Conservation (phyloP, 2,113 vertebrate species). For the Periophthalmodon schlosseri region DNA sequence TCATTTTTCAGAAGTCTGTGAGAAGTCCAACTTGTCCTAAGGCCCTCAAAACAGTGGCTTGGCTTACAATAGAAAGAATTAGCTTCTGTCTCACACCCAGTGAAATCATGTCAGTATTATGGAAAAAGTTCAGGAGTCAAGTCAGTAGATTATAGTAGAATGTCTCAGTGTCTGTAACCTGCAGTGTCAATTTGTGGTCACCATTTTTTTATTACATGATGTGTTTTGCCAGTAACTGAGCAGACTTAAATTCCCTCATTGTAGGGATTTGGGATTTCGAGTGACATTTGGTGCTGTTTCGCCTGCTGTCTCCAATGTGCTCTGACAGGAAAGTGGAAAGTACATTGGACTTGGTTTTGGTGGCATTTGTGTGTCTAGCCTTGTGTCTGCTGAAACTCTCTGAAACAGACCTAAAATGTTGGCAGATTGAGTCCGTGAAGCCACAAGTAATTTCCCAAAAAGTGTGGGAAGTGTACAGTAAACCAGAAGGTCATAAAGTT, state of each 20-base stretch:
- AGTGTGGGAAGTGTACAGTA: neutral
- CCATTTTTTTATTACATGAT: conserved; percentile 33
- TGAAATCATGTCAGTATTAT: conserved; percentile 33
- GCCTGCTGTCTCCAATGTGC: conserved; percentile 30
- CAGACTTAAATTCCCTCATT: conserved; percentile 55
- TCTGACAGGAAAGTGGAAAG: conserved; percentile 36
- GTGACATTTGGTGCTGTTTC: conserved; percentile 51
- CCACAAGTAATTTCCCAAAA: neutral
- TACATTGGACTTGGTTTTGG: conserved; percentile 36
- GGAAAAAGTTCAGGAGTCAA: conserved; percentile 40
- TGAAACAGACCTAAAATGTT: neutral
- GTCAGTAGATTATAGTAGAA: conserved; percentile 28
- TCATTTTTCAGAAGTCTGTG: too few relatives aligned
- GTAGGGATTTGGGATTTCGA: conserved; percentile 44
- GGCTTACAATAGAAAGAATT: neutral
- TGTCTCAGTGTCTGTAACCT: conserved; percentile 44
- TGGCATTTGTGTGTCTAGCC: conserved; percentile 39
- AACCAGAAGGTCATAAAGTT: neutral
- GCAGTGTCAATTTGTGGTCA: conserved; percentile 48
- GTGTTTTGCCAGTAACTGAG: conserved; percentile 51
- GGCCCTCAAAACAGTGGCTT: too few relatives aligned
- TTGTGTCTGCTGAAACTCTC: conserved; percentile 1
- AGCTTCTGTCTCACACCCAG: neutral
- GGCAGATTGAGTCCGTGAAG: neutral
- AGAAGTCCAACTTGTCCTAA: too few relatives aligned